phyloP scores from a whole-genome alignment of 2,113 vertebrate genomes.

The Cynoglossus semilaevis region DNA sequence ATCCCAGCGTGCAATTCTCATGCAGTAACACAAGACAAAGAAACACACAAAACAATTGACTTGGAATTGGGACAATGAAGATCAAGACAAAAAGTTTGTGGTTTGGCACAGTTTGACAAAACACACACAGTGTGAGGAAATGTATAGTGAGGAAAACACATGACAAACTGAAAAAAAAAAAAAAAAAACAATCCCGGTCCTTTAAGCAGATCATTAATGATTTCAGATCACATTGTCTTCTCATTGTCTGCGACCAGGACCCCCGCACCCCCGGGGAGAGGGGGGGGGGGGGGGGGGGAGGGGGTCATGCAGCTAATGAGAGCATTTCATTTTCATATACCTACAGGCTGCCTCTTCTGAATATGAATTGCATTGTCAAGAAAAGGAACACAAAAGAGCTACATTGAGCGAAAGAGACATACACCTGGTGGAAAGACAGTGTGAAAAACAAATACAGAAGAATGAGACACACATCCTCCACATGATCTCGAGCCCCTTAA shows the following conservation, averaged over 20 bases:
- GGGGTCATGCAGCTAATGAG: slow-evolving; percentile 70
- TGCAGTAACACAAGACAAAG: slow-evolving; percentile 62
- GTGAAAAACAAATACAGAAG: slow-evolving; percentile 53
- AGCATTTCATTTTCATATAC: slow-evolving; percentile 57
- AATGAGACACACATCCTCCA: slow-evolving; percentile 40
- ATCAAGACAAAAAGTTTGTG: slow-evolving; percentile 24
- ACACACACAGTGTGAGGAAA: slow-evolving; percentile 23
- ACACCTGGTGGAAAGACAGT: slow-evolving; percentile 65
- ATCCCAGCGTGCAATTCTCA: slow-evolving; percentile 63
- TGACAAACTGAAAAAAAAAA: slow-evolving; percentile 5
- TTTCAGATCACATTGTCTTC: too few relatives aligned
- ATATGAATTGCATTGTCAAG: slow-evolving; percentile 72
- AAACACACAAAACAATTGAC: slow-evolving; percentile 32
- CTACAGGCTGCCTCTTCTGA: slow-evolving; percentile 69
- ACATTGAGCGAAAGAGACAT: slow-evolving; percentile 74
- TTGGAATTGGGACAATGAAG: slow-evolving; percentile 35
- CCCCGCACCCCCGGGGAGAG: too few relatives aligned
- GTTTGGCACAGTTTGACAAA: slow-evolving; percentile 25
- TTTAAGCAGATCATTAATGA: too few relatives aligned
- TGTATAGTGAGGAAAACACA: slow-evolving; percentile 4
- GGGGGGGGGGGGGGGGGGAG: slow-evolving; percentile 3
- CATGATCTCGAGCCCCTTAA: slow-evolving; percentile 41
- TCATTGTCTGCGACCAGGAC: too few relatives aligned
- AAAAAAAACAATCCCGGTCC: not conserved
- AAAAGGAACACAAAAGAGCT: slow-evolving; percentile 72